Percentiles rank a stretch among this genome's conserved stretches.
Evolutionary conservation across 2,888 invertebrate genomes (phyloP).

Genomic region (Andrena chrysosceles): DNA sequence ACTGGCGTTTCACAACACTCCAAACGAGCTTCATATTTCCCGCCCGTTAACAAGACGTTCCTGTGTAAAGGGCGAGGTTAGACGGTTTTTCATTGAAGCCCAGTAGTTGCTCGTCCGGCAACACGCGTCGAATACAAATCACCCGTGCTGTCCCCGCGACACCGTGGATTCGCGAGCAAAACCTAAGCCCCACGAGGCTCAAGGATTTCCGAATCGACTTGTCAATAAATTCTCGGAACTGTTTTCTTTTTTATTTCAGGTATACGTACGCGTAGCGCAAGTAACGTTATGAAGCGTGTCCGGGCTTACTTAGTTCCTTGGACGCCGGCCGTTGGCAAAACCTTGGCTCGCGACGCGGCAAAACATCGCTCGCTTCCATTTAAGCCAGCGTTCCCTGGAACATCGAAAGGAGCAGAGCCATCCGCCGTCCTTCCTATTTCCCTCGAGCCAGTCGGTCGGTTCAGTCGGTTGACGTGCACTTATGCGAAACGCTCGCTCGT

Average conservation of each 20-base stretch:
- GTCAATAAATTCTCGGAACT: slow-evolving; percentile 42
- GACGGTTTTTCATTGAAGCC: slow-evolving; percentile 27
- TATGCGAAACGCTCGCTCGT: slow-evolving; percentile 17
- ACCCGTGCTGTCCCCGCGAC: slow-evolving; percentile 8
- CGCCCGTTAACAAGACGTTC: slow-evolving; percentile 50
- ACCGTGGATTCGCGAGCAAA: slow-evolving; percentile 32
- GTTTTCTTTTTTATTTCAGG: slow-evolving; percentile 7
- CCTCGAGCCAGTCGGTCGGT: slow-evolving; percentile 1
- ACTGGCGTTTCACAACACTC: slow-evolving; percentile 17
- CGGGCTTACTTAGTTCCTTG: slow-evolving; percentile 28
- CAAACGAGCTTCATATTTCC: slow-evolving; percentile 37
- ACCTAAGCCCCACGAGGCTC: slow-evolving; percentile 12
- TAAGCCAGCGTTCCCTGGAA: slow-evolving; percentile 30
- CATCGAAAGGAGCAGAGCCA: slow-evolving; percentile 6
- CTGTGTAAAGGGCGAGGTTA: slow-evolving; percentile 34
- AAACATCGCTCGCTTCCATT: slow-evolving; percentile 46
- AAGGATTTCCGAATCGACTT: slow-evolving; percentile 49
- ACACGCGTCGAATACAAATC: slow-evolving; percentile 56
- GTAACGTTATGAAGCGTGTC: slow-evolving; percentile 32
- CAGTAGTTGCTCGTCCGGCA: slow-evolving; percentile 18
- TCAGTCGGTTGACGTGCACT: slow-evolving; percentile 23
- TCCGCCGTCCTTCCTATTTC: not conserved
- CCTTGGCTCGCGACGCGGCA: slow-evolving; percentile 9
- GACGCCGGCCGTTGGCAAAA: slow-evolving; percentile 26
- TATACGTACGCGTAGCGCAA: slow-evolving; percentile 4